Evolutionary conservation across 2,888 invertebrate species (phyloP), one percentile per base, ranked within the genome.

Genomic region (Aethes cnicana): DNA sequence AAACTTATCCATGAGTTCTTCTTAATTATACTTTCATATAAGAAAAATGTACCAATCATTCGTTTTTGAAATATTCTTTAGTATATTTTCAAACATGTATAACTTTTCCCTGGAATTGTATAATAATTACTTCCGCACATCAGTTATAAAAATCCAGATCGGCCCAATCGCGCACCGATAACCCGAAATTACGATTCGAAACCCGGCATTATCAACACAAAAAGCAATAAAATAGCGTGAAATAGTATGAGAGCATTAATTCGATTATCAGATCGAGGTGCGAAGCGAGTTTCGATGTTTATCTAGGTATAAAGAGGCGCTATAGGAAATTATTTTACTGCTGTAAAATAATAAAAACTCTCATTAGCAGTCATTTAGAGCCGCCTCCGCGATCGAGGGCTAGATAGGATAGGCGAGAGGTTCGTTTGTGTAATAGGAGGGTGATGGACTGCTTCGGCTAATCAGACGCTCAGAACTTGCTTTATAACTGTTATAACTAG

Each of bases 241-340:
- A 88, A 87, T 84, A 81, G 76, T 86, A 83, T 68, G 75, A 86
- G 84, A 86, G 84, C 73, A 83, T 86, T 87, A 88, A 89, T 87
- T 86, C 87, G 87, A 87, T 88, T 88, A 88, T 88, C 88, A 88
- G 89, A 89, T 88, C 64, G 84, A 88, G 85, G 88, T 88, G 89
- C 77, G 85, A 89, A 89, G 87, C 87, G 87, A 76, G 85, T 85
- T 88, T 84, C 72, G 89, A 89, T 89, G 89, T 88, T 89, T 89
- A 88, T 89, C 89, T 88, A 86, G 80, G 85, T 79, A 84, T 86
- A 87, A 87, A 86, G 85, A 88, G 85, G 84, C 77, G 74, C 81
- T 82, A 80, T 80, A 83, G 84, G 85, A 84, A 88, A 88, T 88
- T 86, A 88, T 88, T 87, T 88, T 81, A 89, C 84, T 77, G 67